Base-by-base conservation (phyloP, 2,797 vertebrate species). In the Sebastes matsubarae region DNA sequence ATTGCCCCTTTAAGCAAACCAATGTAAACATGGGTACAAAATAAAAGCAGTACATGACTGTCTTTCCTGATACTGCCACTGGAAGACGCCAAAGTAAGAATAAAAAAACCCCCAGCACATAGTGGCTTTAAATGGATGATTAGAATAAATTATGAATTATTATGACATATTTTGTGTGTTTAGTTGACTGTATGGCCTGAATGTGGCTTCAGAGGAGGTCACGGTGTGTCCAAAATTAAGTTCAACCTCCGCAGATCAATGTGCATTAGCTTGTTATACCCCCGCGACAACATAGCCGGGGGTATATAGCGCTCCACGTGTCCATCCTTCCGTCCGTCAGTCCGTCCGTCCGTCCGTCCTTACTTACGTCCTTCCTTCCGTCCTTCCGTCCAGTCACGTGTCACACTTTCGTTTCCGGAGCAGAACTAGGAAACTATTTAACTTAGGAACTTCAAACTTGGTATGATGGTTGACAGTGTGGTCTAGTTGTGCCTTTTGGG, bases 81-180 rank as follows among this genome's bases (percentile, higher is more conserved):
- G 52, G 54, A 83, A 75, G 76, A 57, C 36, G 22, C 71, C 66
- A 71, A 66, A 75, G 66, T 32, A 70, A 60, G 38, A 65, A 29
- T 24, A 42, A 29, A 59, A 27, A 9, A 14, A n/a, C 10, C 1
- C 1, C 16, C 11, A n/a, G 5, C 18, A 42, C 25, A 6, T n/a
- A 13, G 27, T 32, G 13, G 30, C 4, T 24, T 70, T 46, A 52
- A 59, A 36, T 11, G 1, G 66, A 61, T 69, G 4, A 58, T 58
- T 42, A 2, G 12, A 12, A 12, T 22, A 12, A 3, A 32, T 36
- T n/a, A 11, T 54, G 5, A 24, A 18, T 29, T 36, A 36, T 36
- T 36, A 36, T 36, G 5, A 52, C 16, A 34, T 13, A 34, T 24
- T 5, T 2, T 36, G 38, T 36, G 5, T 42, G 34, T 8, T 55